Conservation (phyloP, 2,113 vertebrate species). For the Perognathus longimembris region DNA sequence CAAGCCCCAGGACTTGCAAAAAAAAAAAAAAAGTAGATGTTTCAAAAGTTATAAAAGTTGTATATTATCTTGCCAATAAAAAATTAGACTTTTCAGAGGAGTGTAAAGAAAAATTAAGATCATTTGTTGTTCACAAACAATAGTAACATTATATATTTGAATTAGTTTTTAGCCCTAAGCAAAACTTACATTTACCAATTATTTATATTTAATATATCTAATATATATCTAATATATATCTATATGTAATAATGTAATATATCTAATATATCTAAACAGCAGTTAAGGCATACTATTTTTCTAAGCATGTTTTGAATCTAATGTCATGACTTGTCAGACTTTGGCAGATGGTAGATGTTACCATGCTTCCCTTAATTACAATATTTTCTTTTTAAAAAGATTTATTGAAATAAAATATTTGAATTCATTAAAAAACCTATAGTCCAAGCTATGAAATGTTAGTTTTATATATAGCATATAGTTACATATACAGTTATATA, state of each 20-base stretch:
- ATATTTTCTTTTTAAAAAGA: not conserved
- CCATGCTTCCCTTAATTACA: not conserved
- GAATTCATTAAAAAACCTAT: slow-evolving; percentile 41
- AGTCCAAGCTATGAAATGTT: not conserved
- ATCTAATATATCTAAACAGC: not conserved
- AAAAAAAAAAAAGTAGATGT: not conserved
- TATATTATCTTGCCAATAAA: slow-evolving; percentile 1
- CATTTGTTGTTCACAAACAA: not conserved
- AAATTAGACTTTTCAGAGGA: not conserved
- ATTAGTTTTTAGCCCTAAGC: slow-evolving; percentile 14
- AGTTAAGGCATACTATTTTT: not conserved
- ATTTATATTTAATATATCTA: slow-evolving; percentile 16
- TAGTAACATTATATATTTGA: slow-evolving; percentile 10
- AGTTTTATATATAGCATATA: not conserved
- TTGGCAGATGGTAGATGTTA: not conserved
- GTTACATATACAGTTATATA: no score
- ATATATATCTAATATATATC: no score
- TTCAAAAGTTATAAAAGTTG: slow-evolving; percentile 2
- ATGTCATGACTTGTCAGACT: not conserved
- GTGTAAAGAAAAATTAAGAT: slow-evolving; percentile 2
- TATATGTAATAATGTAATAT: no score
- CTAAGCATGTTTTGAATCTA: not conserved
- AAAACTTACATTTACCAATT: not conserved
- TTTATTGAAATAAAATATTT: not conserved
- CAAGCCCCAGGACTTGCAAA: not conserved